Evolutionary conservation across 2,797 vertebrate genomes (phyloP).

Genomic region (Orientallactaga sibirica): DNA sequence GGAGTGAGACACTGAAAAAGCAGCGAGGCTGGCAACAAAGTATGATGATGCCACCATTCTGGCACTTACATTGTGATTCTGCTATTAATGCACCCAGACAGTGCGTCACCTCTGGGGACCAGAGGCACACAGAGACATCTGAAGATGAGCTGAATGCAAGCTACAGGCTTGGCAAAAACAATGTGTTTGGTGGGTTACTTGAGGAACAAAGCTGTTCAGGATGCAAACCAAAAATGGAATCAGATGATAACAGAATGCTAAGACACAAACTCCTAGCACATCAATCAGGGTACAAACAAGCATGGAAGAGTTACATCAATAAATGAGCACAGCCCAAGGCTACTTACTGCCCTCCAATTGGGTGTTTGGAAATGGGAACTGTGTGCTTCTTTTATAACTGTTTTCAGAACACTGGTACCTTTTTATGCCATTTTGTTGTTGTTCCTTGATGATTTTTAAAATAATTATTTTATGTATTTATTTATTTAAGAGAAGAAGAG

Average conservation of each 20-base stretch:
- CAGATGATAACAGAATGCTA: not conserved
- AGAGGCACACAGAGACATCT: constrained; percentile 66
- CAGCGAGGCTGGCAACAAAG: constrained; percentile 55
- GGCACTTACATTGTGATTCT: constrained; percentile 75
- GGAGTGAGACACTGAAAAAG: constrained; percentile 25
- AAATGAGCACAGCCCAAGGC: not conserved
- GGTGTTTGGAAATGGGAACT: constrained; percentile 32
- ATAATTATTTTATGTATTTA: no score
- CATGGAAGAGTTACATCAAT: constrained; percentile 37
- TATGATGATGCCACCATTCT: constrained; percentile 67
- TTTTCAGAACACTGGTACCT: constrained; percentile 23
- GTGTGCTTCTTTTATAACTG: not conserved
- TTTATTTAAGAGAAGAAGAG: no score
- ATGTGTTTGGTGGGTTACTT: constrained; percentile 67
- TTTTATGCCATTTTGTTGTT: not conserved
- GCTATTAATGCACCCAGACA: constrained; percentile 78
- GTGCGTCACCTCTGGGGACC: constrained; percentile 77
- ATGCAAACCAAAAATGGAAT: constrained; percentile 25
- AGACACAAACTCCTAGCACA: constrained; percentile 9
- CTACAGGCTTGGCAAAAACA: constrained; percentile 51
- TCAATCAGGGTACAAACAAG: constrained; percentile 71
- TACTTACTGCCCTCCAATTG: constrained; percentile 13
- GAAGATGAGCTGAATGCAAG: constrained; percentile 71
- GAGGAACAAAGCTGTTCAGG: constrained; percentile 65
- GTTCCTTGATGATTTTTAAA: no score